Evolutionary conservation across 2,113 vertebrate species (phyloP), one percentile per base, ranked within the genome.

Genomic region (Epinephelus moara): DNA sequence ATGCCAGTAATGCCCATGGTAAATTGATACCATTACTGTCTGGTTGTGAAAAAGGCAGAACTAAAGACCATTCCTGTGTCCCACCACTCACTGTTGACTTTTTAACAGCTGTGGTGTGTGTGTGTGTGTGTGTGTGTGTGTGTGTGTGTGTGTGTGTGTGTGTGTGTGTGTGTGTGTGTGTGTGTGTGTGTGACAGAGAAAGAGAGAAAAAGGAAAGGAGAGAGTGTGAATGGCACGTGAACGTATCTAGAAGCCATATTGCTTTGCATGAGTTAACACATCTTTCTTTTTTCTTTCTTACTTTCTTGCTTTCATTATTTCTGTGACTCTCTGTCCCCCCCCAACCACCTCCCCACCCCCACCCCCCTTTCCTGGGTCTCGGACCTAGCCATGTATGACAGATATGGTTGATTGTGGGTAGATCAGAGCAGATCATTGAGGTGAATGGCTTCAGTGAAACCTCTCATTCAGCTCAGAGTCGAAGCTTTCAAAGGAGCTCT

Each of bases 351-450:
- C 8, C 21, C 25, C 12, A 17, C 12, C 53, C 0, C 37, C 4
- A 37, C 45, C 70, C 3, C 37, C 17, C 49, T 17, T 55, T 12
- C 23, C 59, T 27, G 40, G 53, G 30, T 70, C 72, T 85, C 69
- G 70, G 77, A 73, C 62, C 84, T 84, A 91, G 78, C 83, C 93
- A 89, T 93, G 91, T 88, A 89, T 92, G 78, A 90, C 91, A 94
- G 91, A 92, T 92, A 90, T 90, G 92, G 89, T 89, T 53, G 84
- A 88, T 84, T 92, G 83, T 91, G 79, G 85, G 85, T 76, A 87
- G 87, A 91, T 89, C 88, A 92, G 89, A 88, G 87, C 90, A 89
- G 88, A 89, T 90, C 91, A 91, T 82, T 80, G 90, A 88, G 75
- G 83, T 89, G 89, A 93, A 91, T 85, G 87, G 85, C 81, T 83